Evolutionary conservation across 2,797 vertebrate genomes (phyloP).

Genomic region (Columba guinea): DNA sequence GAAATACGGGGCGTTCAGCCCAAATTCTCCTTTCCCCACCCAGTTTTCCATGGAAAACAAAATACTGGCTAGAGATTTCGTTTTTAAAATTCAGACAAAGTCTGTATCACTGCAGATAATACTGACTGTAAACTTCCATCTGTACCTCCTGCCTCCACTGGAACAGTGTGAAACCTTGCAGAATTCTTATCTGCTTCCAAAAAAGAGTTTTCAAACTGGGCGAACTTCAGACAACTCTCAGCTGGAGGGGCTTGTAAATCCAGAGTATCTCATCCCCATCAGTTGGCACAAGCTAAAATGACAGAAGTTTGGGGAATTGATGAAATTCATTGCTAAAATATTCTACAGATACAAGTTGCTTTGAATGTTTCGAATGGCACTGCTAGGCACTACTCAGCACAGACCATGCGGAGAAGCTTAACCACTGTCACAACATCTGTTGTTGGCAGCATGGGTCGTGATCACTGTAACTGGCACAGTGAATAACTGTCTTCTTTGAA

Average conservation of each 20-base stretch:
- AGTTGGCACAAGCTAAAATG: slow-evolving; percentile 39
- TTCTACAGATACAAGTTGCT: slow-evolving; percentile 20
- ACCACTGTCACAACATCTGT: slow-evolving; percentile 15
- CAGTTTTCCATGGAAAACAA: slow-evolving; percentile 8
- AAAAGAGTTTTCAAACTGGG: slow-evolving; percentile 41
- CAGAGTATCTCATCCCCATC: slow-evolving; percentile 23
- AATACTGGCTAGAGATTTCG: background rate
- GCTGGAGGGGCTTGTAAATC: slow-evolving; percentile 50
- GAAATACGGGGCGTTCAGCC: background rate
- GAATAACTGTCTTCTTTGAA: background rate
- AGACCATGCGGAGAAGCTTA: background rate
- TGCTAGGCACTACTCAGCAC: background rate
- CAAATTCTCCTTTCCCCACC: slow-evolving; percentile 8
- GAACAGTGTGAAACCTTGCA: slow-evolving; percentile 32
- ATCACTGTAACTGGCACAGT: background rate
- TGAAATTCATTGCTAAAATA: slow-evolving; percentile 46
- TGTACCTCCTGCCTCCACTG: slow-evolving; percentile 45
- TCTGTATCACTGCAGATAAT: slow-evolving; percentile 15
- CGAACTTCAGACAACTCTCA: slow-evolving; percentile 40
- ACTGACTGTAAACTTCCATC: slow-evolving; percentile 47
- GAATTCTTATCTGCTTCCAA: slow-evolving; percentile 38
- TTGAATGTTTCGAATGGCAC: background rate
- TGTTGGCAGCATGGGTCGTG: background rate
- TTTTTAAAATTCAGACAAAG: slow-evolving; percentile 18
- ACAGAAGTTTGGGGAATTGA: slow-evolving; percentile 39